Evolutionary conservation across 2,797 vertebrate genomes (phyloP), one percentile per base, ranked within the genome.

Genomic region (Kryptolebias ocellatus): DNA sequence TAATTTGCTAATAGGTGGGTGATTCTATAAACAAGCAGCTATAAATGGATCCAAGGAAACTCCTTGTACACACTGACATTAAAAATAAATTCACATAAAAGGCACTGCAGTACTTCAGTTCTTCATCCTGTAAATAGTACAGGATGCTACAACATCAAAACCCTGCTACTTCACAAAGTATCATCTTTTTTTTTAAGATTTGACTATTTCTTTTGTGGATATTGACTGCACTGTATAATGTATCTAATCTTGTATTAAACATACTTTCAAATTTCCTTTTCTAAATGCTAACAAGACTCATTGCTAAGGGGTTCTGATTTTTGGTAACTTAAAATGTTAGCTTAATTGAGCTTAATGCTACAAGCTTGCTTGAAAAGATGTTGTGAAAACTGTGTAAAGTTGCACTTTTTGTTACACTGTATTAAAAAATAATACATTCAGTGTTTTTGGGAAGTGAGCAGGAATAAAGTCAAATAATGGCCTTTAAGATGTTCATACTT

Each of bases 1-100:
- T 58, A 28, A 55, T 54, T 47, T 49, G n/a, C 52, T 64, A 64
- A 44, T 53, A 31, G 31, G 39, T n/a, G 37, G n/a, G 46, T 60
- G 46, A 37, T 50, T 60, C 29, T 60, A 47, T 18, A 9, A 50
- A 60, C 59, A 24, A 29, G 29, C 27, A 20, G 29, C n/a, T 37
- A 60, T 50, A 20, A 50, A 28, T 37, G 29, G n/a, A 37, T 24
- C 9, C 28, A 49, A 11, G 34, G 45, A 20, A 49, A 31, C 17
- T 27, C 20, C 20, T 16, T 20, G 20, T 11, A 24, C 20, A 8
- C 46, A 50, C 1, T 47, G 28, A 34, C 42, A n/a, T 59, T 46
- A 17, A 34, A 16, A 34, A 34, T n/a, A n/a, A 60, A 60, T 20
- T 49, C 16, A 59, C 44, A 46, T 46, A 45, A 6, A 47, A 47